Conservation (phyloP, 2,888 invertebrate species). For the Antheraea assamensis region DNA sequence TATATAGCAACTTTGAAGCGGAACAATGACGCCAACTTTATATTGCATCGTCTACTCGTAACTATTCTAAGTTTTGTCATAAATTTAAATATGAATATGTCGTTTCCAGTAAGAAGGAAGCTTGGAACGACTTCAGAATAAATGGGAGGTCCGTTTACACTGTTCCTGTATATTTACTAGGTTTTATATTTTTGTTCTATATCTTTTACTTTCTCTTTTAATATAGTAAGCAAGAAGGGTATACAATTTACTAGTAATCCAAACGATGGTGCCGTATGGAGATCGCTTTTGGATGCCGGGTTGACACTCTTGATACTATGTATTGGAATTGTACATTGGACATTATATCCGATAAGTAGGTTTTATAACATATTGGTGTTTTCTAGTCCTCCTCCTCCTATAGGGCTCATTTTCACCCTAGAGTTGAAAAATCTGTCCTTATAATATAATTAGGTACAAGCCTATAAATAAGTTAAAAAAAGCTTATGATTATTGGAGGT, state of each 20-base stretch:
- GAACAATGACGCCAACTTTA: constrained; percentile 60
- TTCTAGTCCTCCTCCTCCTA: no score
- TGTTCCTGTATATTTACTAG: neutral
- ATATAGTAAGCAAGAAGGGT: neutral
- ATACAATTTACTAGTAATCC: neutral
- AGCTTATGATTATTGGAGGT: no score
- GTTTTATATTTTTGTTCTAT: neutral
- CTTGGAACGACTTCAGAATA: constrained; percentile 25
- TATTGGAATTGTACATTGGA: no score
- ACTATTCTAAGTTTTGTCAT: constrained; percentile 69
- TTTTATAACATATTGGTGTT: no score
- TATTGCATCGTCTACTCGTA: constrained; percentile 60
- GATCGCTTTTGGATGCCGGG: no score
- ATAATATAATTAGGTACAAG: no score
- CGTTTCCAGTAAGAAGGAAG: constrained; percentile 53
- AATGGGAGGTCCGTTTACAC: constrained; percentile 18
- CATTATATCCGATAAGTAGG: no score
- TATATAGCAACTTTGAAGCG: constrained; percentile 49
- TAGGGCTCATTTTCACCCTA: no score
- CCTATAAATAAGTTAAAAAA: no score
- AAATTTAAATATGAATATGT: constrained; percentile 78
- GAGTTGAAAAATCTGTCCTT: no score
- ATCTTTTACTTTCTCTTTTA: neutral
- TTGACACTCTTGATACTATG: no score
- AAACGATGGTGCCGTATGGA: neutral